Percentiles rank a stretch among this genome's conserved stretches.
Evolutionary conservation across 2,113 vertebrate species (phyloP).

Genomic region (Chloebia gouldiae): DNA sequence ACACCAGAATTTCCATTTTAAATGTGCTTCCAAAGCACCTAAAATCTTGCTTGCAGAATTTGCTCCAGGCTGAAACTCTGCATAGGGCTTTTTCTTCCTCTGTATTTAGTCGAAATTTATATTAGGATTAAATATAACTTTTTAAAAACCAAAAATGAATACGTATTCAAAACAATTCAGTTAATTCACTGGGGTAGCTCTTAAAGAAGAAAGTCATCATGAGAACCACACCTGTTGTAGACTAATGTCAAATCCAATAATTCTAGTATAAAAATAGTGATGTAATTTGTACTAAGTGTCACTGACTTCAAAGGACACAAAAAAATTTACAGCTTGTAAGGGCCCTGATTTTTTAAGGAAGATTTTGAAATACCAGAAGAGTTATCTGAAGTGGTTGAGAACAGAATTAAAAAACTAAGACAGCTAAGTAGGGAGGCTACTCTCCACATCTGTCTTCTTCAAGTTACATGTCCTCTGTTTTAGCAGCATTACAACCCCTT

Average conservation of each 20-base stretch:
- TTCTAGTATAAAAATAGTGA: neutral
- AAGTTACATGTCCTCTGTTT: neutral
- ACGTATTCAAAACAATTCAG: neutral
- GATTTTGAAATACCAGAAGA: neutral
- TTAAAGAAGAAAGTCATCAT: neutral
- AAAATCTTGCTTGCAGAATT: neutral
- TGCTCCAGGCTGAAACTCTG: conserved; percentile 38
- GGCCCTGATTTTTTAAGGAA: neutral
- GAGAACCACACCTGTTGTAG: neutral
- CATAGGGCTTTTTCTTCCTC: neutral
- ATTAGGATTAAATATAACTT: neutral
- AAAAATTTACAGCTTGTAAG: neutral
- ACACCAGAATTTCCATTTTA: conserved; percentile 20
- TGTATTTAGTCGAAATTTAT: neutral
- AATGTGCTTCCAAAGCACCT: neutral
- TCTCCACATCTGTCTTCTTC: neutral
- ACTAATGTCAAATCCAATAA: neutral
- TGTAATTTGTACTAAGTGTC: neutral
- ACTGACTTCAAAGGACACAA: neutral
- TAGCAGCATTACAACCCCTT: neutral
- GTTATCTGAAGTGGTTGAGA: neutral
- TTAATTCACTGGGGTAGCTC: neutral
- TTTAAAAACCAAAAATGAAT: accelerated
- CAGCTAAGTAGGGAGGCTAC: neutral
- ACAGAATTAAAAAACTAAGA: neutral